phyloP scores from a whole-genome alignment of 2,888 invertebrate genomes.

The Hypomecis atomaria region DNA sequence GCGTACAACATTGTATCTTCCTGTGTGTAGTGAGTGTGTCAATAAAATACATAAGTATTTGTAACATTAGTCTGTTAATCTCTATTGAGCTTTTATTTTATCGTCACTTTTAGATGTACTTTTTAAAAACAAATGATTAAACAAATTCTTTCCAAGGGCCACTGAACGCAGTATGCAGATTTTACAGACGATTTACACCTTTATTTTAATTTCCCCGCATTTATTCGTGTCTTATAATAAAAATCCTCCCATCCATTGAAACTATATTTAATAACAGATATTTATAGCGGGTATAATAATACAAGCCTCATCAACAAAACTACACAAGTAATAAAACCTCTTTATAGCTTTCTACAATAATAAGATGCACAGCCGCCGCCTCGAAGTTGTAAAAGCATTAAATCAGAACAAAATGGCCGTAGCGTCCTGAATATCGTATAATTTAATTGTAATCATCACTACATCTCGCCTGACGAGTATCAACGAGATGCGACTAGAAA shows the following conservation, averaged over 20 bases:
- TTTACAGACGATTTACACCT: no score
- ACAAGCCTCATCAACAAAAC: slow-evolving; percentile 11
- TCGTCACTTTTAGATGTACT: no score
- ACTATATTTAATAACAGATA: slow-evolving; percentile 4
- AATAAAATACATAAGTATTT: no score
- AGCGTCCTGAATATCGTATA: slow-evolving; percentile 70
- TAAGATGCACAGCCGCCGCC: slow-evolving; percentile 45
- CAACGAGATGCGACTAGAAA: slow-evolving; percentile 81
- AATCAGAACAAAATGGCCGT: slow-evolving; percentile 79
- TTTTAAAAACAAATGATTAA: no score
- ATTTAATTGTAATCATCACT: slow-evolving; percentile 84
- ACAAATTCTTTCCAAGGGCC: no score
- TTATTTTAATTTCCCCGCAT: no score
- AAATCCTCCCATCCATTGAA: neutral
- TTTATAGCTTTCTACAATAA: slow-evolving; percentile 31
- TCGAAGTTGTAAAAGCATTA: slow-evolving; percentile 54
- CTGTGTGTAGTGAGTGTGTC: no score
- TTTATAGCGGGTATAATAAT: slow-evolving; percentile 27
- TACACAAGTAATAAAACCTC: slow-evolving; percentile 23
- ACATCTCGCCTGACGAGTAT: slow-evolving; percentile 81
- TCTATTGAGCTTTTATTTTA: no score
- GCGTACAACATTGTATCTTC: no score
- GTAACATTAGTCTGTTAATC: no score
- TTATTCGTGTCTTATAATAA: neutral
- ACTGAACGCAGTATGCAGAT: no score